phyloP scores from a whole-genome alignment of 2,888 invertebrate species.

The Drosophila merina region DNA sequence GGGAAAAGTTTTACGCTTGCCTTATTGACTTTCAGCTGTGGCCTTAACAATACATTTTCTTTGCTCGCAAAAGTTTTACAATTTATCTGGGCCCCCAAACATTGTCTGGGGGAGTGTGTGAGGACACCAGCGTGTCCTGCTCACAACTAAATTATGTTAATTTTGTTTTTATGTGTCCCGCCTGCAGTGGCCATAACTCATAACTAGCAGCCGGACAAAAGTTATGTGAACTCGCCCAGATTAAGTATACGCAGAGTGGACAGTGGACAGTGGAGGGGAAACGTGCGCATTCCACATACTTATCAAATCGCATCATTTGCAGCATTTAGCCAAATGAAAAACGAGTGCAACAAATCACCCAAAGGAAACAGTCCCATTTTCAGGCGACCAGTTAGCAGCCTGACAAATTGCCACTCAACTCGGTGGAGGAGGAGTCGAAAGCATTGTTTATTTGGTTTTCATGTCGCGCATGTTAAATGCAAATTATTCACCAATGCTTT shows the following conservation, averaged over 20 bases:
- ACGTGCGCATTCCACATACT: slow-evolving; percentile 59
- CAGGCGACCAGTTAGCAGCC: slow-evolving; percentile 72
- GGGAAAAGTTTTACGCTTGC: slow-evolving; percentile 56
- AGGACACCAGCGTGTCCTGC: slow-evolving; percentile 48
- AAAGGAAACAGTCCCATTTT: slow-evolving; percentile 61
- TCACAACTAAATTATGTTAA: slow-evolving; percentile 70
- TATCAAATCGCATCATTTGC: slow-evolving; percentile 74
- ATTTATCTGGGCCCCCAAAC: slow-evolving; percentile 38
- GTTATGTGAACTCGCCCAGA: slow-evolving; percentile 41
- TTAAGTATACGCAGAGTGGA: slow-evolving; percentile 40
- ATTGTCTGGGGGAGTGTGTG: slow-evolving; percentile 1
- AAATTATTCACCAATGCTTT: slow-evolving; percentile 74
- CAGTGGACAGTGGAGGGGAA: slow-evolving; percentile 29
- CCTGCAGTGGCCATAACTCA: slow-evolving; percentile 44
- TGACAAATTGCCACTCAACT: slow-evolving; percentile 76
- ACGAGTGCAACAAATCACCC: slow-evolving; percentile 77
- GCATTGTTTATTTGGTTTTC: slow-evolving; percentile 75
- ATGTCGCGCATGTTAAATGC: slow-evolving; percentile 79
- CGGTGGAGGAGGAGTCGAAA: slow-evolving; percentile 37
- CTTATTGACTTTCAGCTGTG: slow-evolving; percentile 70
- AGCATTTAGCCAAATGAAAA: slow-evolving; percentile 74
- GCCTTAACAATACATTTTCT: slow-evolving; percentile 46
- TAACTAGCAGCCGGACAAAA: slow-evolving; percentile 56
- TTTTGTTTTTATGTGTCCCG: slow-evolving; percentile 40
- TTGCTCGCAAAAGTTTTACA: slow-evolving; percentile 59